Evolutionary conservation across 2,113 vertebrate genomes (phyloP).

Genomic region (Parotia lawesii): DNA sequence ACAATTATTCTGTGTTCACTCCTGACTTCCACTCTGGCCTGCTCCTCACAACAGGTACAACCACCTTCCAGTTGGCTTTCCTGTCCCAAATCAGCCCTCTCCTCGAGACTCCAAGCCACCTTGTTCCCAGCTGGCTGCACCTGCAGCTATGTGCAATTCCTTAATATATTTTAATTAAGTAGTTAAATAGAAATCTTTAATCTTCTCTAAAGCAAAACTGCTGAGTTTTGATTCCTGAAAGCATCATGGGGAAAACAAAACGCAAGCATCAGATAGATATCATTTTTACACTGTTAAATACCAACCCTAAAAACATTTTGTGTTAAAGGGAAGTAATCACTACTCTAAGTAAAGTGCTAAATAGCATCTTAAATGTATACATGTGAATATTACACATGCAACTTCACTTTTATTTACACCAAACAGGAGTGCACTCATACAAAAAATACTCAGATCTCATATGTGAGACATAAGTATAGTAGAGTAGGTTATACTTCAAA

Average conservation of each 20-base stretch:
- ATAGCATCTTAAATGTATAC: not conserved
- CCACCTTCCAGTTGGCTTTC: not conserved
- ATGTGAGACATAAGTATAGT: not conserved
- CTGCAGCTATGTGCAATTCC: not conserved
- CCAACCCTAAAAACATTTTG: not conserved
- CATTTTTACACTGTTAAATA: not conserved
- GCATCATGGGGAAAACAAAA: not conserved
- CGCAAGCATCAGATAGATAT: not conserved
- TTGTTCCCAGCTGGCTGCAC: not conserved
- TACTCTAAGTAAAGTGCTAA: not conserved
- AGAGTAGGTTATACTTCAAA: not conserved
- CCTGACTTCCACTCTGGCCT: not conserved
- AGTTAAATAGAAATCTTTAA: not conserved
- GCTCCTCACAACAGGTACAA: not conserved
- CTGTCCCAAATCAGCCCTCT: not conserved
- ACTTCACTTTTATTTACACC: not conserved
- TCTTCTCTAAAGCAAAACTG: not conserved
- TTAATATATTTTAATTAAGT: not conserved
- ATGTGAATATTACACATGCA: not conserved
- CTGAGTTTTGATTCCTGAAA: not conserved
- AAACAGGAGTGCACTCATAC: not conserved
- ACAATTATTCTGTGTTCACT: not conserved
- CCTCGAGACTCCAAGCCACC: not conserved
- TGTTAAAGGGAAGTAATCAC: not conserved
- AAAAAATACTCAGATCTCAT: not conserved